A percentile compares a stretch with the other conserved stretches of the same genome.
Conservation (phyloP, 2,888 invertebrate genomes). For the Philereme vetulata region DNA sequence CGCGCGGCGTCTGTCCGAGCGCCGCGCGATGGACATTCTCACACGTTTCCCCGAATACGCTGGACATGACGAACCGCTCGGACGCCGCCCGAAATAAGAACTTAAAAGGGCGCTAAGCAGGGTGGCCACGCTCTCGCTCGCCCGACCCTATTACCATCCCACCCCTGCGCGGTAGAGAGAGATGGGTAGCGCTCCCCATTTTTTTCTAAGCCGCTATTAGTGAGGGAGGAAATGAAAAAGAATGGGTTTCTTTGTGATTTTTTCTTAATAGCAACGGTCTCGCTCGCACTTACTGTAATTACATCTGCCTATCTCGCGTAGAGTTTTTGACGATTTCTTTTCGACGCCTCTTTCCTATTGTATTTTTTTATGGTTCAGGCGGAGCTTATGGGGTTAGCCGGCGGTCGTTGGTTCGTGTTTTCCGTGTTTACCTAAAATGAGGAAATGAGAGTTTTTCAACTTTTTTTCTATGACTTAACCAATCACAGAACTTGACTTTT, state of each 20-base stretch:
- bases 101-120: slow-evolving; percentile 78
- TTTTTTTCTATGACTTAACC: slow-evolving; percentile 36
- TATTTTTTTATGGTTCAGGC: slow-evolving; percentile 72
- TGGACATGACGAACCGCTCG: slow-evolving; percentile 69
- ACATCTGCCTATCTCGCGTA: slow-evolving; percentile 57
- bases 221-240: slow-evolving; percentile 82
- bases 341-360: slow-evolving; percentile 77
- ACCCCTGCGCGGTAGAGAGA: slow-evolving; percentile 71
- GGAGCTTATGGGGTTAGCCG: slow-evolving; percentile 79
- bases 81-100: slow-evolving; percentile 76
- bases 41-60: slow-evolving; percentile 54
- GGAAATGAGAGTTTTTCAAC: slow-evolving; percentile 43
- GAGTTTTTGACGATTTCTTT: slow-evolving; percentile 74
- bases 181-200: slow-evolving; percentile 72
- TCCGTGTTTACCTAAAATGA: slow-evolving; percentile 66
- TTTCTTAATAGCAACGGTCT: slow-evolving; percentile 72
- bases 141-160: slow-evolving; percentile 66
- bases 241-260: slow-evolving; percentile 82
- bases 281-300: slow-evolving; percentile 60
- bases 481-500: slow-evolving; percentile 26
- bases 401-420: slow-evolving; percentile 64
- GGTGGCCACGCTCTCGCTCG: slow-evolving; percentile 76
- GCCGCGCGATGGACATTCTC: slow-evolving; percentile 49
- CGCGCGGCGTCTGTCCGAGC: slow-evolving; percentile 52
- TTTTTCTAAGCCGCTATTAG: slow-evolving; percentile 82